phyloP scores from a whole-genome alignment of 2,888 invertebrate species.

The Synergus japonicus region DNA sequence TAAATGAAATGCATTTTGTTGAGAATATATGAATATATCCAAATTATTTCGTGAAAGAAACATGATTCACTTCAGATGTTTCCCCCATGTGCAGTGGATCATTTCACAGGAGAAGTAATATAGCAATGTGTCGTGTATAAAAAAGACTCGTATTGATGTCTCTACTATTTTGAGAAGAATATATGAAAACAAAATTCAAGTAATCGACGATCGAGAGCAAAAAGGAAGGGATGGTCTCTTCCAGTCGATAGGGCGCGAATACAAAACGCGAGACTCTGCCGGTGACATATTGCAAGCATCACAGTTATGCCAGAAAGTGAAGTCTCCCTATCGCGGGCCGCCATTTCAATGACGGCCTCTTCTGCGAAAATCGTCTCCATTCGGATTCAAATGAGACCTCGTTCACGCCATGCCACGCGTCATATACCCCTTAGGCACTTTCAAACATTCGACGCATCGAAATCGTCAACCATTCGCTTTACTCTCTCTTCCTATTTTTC shows the following conservation, averaged over 20 bases:
- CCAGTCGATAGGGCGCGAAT: slow-evolving; percentile 65
- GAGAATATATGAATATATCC: background rate
- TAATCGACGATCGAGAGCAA: slow-evolving; percentile 51
- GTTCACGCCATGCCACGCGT: slow-evolving; percentile 72
- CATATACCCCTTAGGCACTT: slow-evolving; percentile 67
- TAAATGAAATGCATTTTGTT: no score
- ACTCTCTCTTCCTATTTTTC: no score
- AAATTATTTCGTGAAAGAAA: background rate
- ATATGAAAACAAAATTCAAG: slow-evolving; percentile 41
- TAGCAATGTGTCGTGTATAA: background rate
- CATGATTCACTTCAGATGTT: background rate
- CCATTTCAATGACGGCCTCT: slow-evolving; percentile 70
- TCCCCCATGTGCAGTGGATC: background rate
- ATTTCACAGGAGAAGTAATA: background rate
- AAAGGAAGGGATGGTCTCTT: slow-evolving; percentile 67
- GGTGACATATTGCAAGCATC: slow-evolving; percentile 73
- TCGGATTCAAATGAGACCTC: slow-evolving; percentile 76
- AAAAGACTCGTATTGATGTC: slow-evolving; percentile 9
- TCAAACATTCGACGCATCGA: slow-evolving; percentile 60
- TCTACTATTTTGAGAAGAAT: background rate
- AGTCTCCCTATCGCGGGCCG: slow-evolving; percentile 56
- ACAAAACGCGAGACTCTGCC: slow-evolving; percentile 68
- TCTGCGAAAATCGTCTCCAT: slow-evolving; percentile 75
- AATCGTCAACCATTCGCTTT: slow-evolving; percentile 48
- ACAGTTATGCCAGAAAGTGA: slow-evolving; percentile 66